Percentiles rank a stretch among this genome's conserved stretches.
These are phyloP conservation scores for Virgularia gustaviana DNA, from an alignment of 92 coral and sea anemone species.

Conservation along the genomic window DNA sequence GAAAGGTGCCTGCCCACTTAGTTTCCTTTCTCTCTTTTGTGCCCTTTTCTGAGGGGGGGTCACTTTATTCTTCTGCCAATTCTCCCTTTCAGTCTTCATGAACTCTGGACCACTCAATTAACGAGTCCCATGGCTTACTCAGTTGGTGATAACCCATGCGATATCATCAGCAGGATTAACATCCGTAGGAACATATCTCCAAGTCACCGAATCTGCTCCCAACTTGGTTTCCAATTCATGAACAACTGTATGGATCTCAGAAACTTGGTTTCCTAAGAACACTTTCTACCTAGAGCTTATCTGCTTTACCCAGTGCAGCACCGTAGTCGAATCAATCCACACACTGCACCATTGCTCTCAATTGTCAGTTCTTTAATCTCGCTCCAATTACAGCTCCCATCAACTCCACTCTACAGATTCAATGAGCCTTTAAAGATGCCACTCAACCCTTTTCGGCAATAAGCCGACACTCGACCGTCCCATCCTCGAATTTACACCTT, in stretches of 20 bases:
- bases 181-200: slow-evolving; percentile 13
- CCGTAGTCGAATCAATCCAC: slow-evolving; percentile 40
- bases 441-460: slow-evolving; percentile 33
- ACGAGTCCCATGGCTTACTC: background rate
- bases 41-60: background rate
- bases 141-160: slow-evolving; percentile 6
- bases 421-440: slow-evolving; percentile 18
- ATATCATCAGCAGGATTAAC: slow-evolving; percentile 32
- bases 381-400: slow-evolving; percentile 1
- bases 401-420: slow-evolving; percentile 11
- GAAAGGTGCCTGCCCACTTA: slow-evolving; percentile 9
- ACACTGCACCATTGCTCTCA: slow-evolving; percentile 14
- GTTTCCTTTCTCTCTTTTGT: background rate
- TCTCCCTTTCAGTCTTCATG: background rate
- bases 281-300: slow-evolving; percentile 33
- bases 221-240: slow-evolving; percentile 33
- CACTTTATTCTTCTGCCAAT: slow-evolving; percentile 12
- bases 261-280: slow-evolving; percentile 38
- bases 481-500: slow-evolving; percentile 9
- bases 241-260: slow-evolving; percentile 36
- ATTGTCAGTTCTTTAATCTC: slow-evolving; percentile 13
- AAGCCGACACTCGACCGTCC: slow-evolving; percentile 33
- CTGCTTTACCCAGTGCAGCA: slow-evolving; percentile 38
- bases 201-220: slow-evolving; percentile 8
- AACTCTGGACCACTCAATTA: background rate